Evolutionary conservation across 2,888 invertebrate genomes (phyloP).

Genomic region (Incurvaria masculella): DNA sequence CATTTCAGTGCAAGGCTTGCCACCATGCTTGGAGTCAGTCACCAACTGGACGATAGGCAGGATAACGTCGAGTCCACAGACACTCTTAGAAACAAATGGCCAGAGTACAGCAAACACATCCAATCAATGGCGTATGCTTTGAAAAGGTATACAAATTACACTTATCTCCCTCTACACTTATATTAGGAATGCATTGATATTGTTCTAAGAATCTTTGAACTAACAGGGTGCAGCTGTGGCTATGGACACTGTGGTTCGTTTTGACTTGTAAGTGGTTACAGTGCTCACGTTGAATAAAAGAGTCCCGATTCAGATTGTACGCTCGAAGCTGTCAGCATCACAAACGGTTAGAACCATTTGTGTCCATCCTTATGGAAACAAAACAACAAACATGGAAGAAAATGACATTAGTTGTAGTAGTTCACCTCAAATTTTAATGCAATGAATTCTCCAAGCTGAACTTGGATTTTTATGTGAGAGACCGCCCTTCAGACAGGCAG

Average conservation of each 20-base stretch:
- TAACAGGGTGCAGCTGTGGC: constrained; percentile 20
- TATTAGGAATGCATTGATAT: constrained; percentile 19
- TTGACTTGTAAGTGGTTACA: no score
- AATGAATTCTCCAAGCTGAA: no score
- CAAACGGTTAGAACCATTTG: no score
- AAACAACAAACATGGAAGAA: no score
- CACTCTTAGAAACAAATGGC: constrained; percentile 24
- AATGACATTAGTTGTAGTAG: no score
- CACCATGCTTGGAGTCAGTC: constrained; percentile 26
- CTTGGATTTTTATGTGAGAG: no score
- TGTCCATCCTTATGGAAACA: no score
- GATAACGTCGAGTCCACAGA: constrained; percentile 25
- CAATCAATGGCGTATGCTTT: constrained; percentile 25
- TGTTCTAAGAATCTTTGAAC: constrained; percentile 20
- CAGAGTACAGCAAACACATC: constrained; percentile 26
- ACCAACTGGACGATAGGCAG: constrained; percentile 33
- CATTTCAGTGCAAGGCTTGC: constrained; percentile 35
- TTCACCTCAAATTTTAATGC: no score
- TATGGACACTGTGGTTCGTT: background rate
- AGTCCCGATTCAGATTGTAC: no score
- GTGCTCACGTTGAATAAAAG: no score
- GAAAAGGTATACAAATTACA: constrained; percentile 24
- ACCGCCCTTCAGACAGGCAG: no score
- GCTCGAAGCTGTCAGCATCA: no score
- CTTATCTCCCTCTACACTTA: constrained; percentile 23